Evolutionary conservation across 2,113 vertebrate genomes (phyloP), one percentile per base, ranked within the genome.

Genomic region (Trichomycterus rosablanca): DNA sequence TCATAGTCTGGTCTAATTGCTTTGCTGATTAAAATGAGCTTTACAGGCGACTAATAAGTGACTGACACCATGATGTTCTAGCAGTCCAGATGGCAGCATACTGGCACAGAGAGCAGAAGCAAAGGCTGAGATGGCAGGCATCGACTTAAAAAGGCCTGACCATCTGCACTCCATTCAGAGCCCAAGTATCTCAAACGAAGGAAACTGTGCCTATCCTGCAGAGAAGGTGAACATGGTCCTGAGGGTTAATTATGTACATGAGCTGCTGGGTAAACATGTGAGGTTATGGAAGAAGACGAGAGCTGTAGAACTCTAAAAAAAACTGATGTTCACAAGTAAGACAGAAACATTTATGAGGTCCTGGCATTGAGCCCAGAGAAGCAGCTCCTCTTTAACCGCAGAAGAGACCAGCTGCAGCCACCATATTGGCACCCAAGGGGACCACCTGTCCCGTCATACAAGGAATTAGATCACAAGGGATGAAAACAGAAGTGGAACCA

Each of bases 121-220:
- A 23, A 49, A 18, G 23, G 44, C 34, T 49, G 11, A 49, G 40
- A 40, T 40, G 49, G 43, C n/a, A 56, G 40, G 62, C 22, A 22
- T 64, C 8, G 28, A 45, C 50, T 8, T 56, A 19, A 49, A 65
- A 65, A 28, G 43, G 16, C 15, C 52, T 49, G 43, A 44, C 52
- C 63, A 56, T 65, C 63, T 65, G 63, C 16, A 48, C 63, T 19
- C 44, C 34, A 20, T 39, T 65, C 39, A 57, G 32, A 49, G 30
- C 32, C 22, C 14, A n/a, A 18, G 34, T 9, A 42, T 19, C 15
- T n/a, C 7, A 22, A 32, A 40, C 52, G 53, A 49, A 49, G 44
- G 32, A 40, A 65, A 14, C 2, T 5, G 14, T 30, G 19, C 20
- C 26, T 35, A 45, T 19, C 16, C 40, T 20, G n/a, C 3, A 14